These are phyloP conservation scores for Takifugu flavidus DNA, from an alignment of 2,113 vertebrate genomes.

Conservation along the genomic window DNA sequence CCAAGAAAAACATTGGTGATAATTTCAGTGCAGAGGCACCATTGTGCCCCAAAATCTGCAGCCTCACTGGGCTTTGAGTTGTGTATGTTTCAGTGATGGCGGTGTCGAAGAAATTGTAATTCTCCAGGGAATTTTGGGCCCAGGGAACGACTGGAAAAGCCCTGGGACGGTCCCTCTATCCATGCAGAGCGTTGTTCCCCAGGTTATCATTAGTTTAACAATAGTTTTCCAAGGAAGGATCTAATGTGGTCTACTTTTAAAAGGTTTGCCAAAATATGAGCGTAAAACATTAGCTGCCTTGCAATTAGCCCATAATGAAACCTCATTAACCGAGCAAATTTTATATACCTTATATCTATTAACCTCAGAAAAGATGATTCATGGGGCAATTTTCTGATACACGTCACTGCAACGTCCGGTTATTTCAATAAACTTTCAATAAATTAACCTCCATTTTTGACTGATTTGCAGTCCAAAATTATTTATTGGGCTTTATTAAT, in stretches of 20 bases:
- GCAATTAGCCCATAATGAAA: neutral
- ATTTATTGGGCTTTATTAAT: too few relatives aligned
- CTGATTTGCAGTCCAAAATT: too few relatives aligned
- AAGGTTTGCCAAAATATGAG: slow-evolving; percentile 35
- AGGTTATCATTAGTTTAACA: slow-evolving; percentile 35
- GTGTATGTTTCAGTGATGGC: too few relatives aligned
- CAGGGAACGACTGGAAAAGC: too few relatives aligned
- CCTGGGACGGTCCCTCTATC: neutral
- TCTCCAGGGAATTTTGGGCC: too few relatives aligned
- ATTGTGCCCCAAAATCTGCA: too few relatives aligned
- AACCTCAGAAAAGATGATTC: too few relatives aligned
- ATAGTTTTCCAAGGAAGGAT: slow-evolving; percentile 16
- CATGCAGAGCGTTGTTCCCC: slow-evolving; percentile 17
- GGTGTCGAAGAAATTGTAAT: too few relatives aligned
- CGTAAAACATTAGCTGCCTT: slow-evolving; percentile 34
- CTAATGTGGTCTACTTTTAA: slow-evolving; percentile 32
- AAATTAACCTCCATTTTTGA: too few relatives aligned
- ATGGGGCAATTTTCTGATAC: too few relatives aligned
- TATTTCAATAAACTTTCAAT: too few relatives aligned
- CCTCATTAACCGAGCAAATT: neutral
- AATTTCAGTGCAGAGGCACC: slow-evolving; percentile 24
- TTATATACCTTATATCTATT: neutral
- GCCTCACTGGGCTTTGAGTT: slow-evolving; percentile 14
- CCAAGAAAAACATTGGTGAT: slow-evolving; percentile 31
- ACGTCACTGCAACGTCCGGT: too few relatives aligned